Evolutionary conservation across 2,113 vertebrate genomes (phyloP), one percentile per base, ranked within the genome.

Genomic region (Clupea harengus): DNA sequence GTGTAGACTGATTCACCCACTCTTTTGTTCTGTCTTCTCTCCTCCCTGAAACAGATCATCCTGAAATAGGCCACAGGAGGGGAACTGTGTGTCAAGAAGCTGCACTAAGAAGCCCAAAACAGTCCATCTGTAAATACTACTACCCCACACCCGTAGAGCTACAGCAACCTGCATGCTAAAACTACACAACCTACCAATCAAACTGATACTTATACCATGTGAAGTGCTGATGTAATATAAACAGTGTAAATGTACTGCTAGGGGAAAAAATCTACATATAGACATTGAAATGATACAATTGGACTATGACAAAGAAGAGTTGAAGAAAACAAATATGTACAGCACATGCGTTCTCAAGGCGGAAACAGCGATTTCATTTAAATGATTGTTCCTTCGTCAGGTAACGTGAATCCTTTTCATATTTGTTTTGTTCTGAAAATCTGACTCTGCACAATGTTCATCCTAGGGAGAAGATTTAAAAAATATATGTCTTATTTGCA

Each of bases 151-250:
- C 96, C 91, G 92, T 97, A 96, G 97, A 98, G 95, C 96, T 98
- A 95, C 97, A 97, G 96, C 97, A 98, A 97, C 97, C 96, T 98
- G 98, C 98, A 99, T 99, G 98, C 96, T 99, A 97, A 99, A 84
- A 94, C 90, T 91, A 96, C 96, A 96, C 89, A 90, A 91, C 90
- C 90, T 91, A 93, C 89, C 91, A 85, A 88, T 45, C n/a, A 84
- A 67, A 67, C 64, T 57, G 82, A 84, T 83, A 88, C 50, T 50
- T 83, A 25, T 91, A 91, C 90, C 87, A 90, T 90, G 91, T 91
- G 91, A 92, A 94, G 93, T 91, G 91, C 91, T 88, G 88, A 89
- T 92, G 88, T 91, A 91, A 92, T 87, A 91, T 88, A 93, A 89
- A 93, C 83, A 2, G 91, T 90, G 91, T 92, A 90, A 88, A 93